Evolutionary conservation across 2,888 invertebrate species (phyloP), one percentile per base, ranked within the genome.

Genomic region (Drosophila fulvimacula): DNA sequence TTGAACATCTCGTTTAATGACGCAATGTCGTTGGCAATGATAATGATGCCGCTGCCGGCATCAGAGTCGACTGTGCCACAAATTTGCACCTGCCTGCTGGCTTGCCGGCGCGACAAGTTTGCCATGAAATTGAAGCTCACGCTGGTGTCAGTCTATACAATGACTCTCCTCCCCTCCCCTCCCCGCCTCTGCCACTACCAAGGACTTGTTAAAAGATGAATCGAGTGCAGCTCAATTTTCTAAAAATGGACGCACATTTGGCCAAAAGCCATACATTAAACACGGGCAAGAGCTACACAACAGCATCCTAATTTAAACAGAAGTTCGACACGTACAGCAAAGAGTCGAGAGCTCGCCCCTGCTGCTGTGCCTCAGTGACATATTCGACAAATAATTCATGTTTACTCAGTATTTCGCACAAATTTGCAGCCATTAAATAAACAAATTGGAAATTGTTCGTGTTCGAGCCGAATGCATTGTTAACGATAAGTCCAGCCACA

Each of bases 1-100:
- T 81, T 81, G 75, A 75, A 68, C 79, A 81, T 56, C 73, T 68
- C 77, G 71, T 71, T 81, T 77, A 81, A 81, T 81, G 79, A 77
- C 64, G 75, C 74, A 61, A 68, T 71, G 82, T 58, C 57, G 74
- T 46, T 81, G 78, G 66, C 67, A 69, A 71, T 79, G 76, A 70
- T 76, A 76, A 81, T 81, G 80, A 78, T 73, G 67, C 65, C 59
- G 68, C 63, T 65, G 55, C 52, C 56, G 62, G 48, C 65, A 67
- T 21, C 64, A 39, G 27, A 19, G 56, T 13, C 48, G 58, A 58
- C 61, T 44, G 48, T 65, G 68, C 58, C 61, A 24, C 62, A 68
- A 58, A 51, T 51, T 52, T 68, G 44, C 48, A 57, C 41, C 51
- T 53, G 15, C 30, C 34, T 38, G 30, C 6, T 21, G 42, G 53